Evolutionary conservation across 2,797 vertebrate species (phyloP).

Genomic region (Taenioides sp.): DNA sequence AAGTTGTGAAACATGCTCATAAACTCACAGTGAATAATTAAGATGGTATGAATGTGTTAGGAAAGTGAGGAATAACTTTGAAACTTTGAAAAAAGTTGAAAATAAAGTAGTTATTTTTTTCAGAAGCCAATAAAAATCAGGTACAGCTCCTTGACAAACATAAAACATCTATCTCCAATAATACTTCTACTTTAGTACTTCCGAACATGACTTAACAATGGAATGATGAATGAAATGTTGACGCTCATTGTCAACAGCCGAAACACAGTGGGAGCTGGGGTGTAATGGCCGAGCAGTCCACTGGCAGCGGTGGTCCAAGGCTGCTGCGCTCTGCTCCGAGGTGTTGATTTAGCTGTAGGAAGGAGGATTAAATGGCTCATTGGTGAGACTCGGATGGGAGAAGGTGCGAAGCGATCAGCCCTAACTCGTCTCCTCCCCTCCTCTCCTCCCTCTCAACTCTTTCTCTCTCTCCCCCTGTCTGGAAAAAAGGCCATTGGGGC

Average conservation of each 20-base stretch:
- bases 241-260: neutral
- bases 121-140: too few relatives aligned
- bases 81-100: too few relatives aligned
- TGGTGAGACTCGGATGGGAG: slow-evolving; percentile 88
- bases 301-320: slow-evolving; percentile 53
- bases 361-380: slow-evolving; percentile 93
- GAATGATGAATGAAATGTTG: slow-evolving; percentile 11
- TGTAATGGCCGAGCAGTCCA: slow-evolving; percentile 24
- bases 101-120: too few relatives aligned
- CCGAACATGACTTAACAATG: neutral
- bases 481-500: slow-evolving; percentile 84
- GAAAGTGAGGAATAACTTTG: too few relatives aligned
- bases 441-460: slow-evolving; percentile 14
- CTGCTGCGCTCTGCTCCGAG: slow-evolving; percentile 48
- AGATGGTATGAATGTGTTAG: too few relatives aligned
- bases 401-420: slow-evolving; percentile 83
- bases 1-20: too few relatives aligned
- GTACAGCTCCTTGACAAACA: too few relatives aligned
- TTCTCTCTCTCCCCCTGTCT: slow-evolving; percentile 58
- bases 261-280: slow-evolving; percentile 13
- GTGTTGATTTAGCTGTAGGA: slow-evolving; percentile 83
- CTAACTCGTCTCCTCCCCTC: slow-evolving; percentile 41
- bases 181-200: neutral
- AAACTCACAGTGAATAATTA: too few relatives aligned
- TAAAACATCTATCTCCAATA: neutral